These are phyloP conservation scores for Apeira syringaria DNA, from an alignment of 2,888 invertebrate genomes.

Conservation along the genomic window DNA sequence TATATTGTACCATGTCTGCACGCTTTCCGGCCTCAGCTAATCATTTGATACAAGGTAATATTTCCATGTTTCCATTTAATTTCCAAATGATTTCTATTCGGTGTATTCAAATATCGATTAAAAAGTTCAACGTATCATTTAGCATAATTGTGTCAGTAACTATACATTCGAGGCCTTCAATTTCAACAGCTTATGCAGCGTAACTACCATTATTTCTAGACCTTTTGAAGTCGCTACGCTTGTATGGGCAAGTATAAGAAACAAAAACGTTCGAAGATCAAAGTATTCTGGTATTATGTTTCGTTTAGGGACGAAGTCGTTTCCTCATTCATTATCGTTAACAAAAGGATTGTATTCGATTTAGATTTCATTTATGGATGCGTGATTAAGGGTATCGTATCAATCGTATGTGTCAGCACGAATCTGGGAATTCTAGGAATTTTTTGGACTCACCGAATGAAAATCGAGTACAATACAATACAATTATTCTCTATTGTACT, in stretches of 20 bases:
- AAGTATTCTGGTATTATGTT: conserved; percentile 37
- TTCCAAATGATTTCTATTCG: conserved; percentile 18
- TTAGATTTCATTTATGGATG: conserved; percentile 53
- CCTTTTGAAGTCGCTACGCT: conserved; percentile 37
- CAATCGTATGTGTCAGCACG: conserved; percentile 40
- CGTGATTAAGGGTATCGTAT: conserved; percentile 42
- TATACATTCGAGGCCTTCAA: conserved; percentile 51
- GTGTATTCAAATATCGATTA: conserved; percentile 40
- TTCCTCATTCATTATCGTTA: conserved; percentile 61
- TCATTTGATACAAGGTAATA: no score
- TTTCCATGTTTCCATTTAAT: conserved; percentile 27
- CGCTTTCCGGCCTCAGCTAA: no score
- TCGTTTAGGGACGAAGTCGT: conserved; percentile 52
- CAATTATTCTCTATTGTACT: no score
- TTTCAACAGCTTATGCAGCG: conserved; percentile 38
- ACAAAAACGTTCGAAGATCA: conserved; percentile 22
- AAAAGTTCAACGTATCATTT: conserved; percentile 54
- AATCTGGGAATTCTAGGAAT: conserved; percentile 16
- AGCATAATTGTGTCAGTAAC: conserved; percentile 58
- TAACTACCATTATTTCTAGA: conserved; percentile 44
- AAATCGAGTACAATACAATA: no score
- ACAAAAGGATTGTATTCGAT: conserved; percentile 63
- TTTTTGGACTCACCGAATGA: no score
- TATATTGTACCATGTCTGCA: no score
- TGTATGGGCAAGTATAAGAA: conserved; percentile 27